Evolutionary conservation across 2,888 invertebrate genomes (phyloP).

Genomic region (Monochamus alternatus): DNA sequence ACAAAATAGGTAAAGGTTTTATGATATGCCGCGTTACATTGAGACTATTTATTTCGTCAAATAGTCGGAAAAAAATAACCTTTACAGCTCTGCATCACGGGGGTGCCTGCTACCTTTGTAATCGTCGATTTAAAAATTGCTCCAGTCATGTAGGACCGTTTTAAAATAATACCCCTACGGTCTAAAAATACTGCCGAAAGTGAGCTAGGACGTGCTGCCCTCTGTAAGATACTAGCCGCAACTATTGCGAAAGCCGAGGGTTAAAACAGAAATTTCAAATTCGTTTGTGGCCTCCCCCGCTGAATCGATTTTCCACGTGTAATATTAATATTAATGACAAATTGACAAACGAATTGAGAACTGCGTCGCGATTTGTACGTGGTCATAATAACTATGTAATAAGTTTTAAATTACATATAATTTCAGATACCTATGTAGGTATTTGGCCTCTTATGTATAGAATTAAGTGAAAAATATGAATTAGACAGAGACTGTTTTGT

Average conservation of each 20-base stretch:
- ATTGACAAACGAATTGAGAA: not conserved
- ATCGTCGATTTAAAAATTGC: not conserved
- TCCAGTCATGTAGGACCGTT: not conserved
- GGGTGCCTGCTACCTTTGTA: not conserved
- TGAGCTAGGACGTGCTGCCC: conserved; percentile 54
- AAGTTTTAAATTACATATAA: not conserved
- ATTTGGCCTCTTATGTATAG: not conserved
- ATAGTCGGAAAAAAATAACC: not conserved
- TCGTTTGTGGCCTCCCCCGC: conserved; percentile 7
- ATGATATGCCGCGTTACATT: conserved; percentile 14
- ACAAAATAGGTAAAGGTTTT: conserved; percentile 46
- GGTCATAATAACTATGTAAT: not conserved
- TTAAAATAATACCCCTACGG: conserved; percentile 26
- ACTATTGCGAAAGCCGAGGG: conserved; percentile 30
- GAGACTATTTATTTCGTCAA: conserved; percentile 1
- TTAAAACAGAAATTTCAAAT: conserved; percentile 53
- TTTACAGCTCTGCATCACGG: not conserved
- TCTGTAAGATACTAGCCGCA: conserved; percentile 55
- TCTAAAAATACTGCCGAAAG: conserved; percentile 36
- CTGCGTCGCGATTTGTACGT: not conserved
- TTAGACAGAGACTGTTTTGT: not conserved
- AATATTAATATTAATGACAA: conserved; percentile 5
- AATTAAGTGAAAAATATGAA: not conserved
- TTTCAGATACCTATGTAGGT: not conserved
- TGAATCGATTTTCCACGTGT: conserved; percentile 24